Evolutionary conservation across 2,113 vertebrate genomes (phyloP), one percentile per base, ranked within the genome.

Genomic region (Hippocampus guttulatus): DNA sequence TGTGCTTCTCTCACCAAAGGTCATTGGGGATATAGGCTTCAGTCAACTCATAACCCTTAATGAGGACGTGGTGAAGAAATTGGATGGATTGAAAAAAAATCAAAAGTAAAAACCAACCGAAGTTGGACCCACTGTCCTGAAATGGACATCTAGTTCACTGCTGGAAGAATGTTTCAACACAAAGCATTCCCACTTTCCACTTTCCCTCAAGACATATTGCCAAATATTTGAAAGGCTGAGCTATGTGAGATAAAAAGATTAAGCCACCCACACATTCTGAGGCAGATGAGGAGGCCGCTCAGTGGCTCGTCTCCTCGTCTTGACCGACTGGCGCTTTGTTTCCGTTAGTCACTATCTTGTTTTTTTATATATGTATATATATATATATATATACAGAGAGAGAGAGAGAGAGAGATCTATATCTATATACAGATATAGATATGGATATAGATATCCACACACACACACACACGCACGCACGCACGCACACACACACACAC

Each of bases 161-260:
- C 5, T 5, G 58, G 27, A 33, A 30, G 5, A 33, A 61, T 33
- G 47, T 73, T 69, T 69, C 68, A 63, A 38, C 63, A 64, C 27
- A 25, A 58, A 66, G 52, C 10, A 3, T 58, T 74, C n/a, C 58
- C 61, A 43, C 38, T 1, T 64, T 68, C 72, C 64, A 72, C 74
- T 25, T 72, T n/a, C 60, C 40, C 40, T 67, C 33, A 20, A 76
- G 66, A 77, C 30, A 71, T 25, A 40, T 40, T 55, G 51, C 55
- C 75, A n/a, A 60, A 76, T 61, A 77, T 52, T 75, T 52, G 16
- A 79, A 73, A 75, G 41, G 52, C 65, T 74, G 64, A 70, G 55
- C 77, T 81, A 62, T 25, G 75, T 47, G 54, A 74, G 71, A 73
- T 79, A 78, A 83, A 64, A 78, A 62, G 71, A 85, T 73, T 68